Evolutionary conservation across 2,888 invertebrate genomes (phyloP).

Genomic region (Galerucella nymphaeae): DNA sequence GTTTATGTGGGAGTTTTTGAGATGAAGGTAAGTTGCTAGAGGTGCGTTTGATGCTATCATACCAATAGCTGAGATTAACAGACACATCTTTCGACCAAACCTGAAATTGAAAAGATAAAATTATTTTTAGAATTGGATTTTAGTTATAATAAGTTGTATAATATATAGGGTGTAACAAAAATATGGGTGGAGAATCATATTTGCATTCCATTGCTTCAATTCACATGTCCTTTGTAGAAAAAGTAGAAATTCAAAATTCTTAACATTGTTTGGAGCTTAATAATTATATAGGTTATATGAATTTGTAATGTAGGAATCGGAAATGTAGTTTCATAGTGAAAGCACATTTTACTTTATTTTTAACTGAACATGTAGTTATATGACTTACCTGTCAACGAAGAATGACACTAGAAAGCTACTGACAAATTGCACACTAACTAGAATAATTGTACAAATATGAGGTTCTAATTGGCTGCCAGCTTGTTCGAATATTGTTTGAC

Average conservation of each 20-base stretch:
- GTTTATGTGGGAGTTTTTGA: conserved; percentile 23
- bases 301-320: no score
- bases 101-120: conserved; percentile 25
- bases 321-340: no score
- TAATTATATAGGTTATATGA: no score
- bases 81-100: conserved; percentile 40
- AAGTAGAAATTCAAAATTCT: no score
- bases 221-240: no score
- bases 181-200: no score
- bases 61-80: conserved; percentile 36
- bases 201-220: no score
- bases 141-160: no score
- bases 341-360: no score
- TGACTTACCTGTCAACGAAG: conserved; percentile 39
- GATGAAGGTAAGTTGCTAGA: conserved; percentile 36
- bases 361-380: background rate
- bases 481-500: conserved; percentile 76
- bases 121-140: background rate
- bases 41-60: conserved; percentile 39
- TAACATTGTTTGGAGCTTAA: no score
- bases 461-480: conserved; percentile 63
- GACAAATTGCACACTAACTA: conserved; percentile 41
- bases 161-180: no score
- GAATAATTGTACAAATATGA: conserved; percentile 41
- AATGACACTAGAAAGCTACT: conserved; percentile 43